These are phyloP conservation scores for Mylabris sibirica DNA, from an alignment of 2,888 invertebrate genomes.

Conservation along the genomic window DNA sequence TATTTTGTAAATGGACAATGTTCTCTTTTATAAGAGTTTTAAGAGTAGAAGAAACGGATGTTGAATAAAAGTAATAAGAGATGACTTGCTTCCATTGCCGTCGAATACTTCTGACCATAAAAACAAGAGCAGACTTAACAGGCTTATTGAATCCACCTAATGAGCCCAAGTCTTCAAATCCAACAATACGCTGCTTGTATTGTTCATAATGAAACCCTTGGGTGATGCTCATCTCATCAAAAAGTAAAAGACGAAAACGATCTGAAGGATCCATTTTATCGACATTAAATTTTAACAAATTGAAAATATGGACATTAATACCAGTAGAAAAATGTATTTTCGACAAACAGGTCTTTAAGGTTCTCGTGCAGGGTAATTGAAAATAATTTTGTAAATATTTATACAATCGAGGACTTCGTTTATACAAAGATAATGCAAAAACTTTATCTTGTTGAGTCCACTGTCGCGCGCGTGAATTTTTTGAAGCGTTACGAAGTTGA, in stretches of 20 bases:
- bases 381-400: not conserved
- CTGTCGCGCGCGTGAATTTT: not conserved
- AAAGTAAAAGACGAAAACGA: no score
- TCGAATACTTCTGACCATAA: not conserved
- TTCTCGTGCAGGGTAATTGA: not conserved
- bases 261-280: not conserved
- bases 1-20: not conserved
- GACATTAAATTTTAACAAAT: not conserved
- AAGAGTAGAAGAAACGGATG: not conserved
- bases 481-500: constrained; percentile 1
- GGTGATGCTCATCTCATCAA: no score
- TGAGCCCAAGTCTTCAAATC: no score
- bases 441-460: constrained; percentile 23
- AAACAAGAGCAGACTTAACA: not conserved
- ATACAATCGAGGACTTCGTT: constrained; percentile 27
- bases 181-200: no score
- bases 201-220: no score
- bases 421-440: constrained; percentile 30
- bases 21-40: not conserved
- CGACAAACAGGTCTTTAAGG: not conserved
- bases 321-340: not conserved
- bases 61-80: no score
- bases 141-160: no score
- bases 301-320: not conserved
- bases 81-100: not conserved